These are phyloP conservation scores for Argentina silus DNA, from an alignment of 2,797 vertebrate species.

Conservation along the genomic window DNA sequence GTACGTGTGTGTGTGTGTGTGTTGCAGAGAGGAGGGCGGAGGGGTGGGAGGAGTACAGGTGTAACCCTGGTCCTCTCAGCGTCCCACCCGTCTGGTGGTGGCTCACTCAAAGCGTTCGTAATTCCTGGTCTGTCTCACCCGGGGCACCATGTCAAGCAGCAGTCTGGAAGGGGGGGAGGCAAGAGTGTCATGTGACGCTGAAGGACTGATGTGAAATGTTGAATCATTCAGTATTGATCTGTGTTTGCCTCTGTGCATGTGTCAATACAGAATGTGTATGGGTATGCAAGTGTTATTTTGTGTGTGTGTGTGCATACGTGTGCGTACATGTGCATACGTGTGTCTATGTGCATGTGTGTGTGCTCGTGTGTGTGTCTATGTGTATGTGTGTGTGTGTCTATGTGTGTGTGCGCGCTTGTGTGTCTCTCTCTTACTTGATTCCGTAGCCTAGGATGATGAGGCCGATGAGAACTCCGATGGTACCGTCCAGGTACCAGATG, in stretches of 20 bases:
- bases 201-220: not conserved
- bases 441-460: conserved; percentile 95
- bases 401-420: not conserved
- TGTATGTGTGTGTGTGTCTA: not conserved
- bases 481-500: conserved; percentile 95
- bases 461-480: conserved; percentile 91
- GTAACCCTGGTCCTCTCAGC: conserved; percentile 20
- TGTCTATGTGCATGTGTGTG: not conserved
- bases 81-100: conserved; percentile 7
- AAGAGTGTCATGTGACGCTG: not conserved
- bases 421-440: conserved; percentile 83
- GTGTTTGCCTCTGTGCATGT: not conserved
- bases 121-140: conserved; percentile 90
- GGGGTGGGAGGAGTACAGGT: not conserved
- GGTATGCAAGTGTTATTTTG: not conserved
- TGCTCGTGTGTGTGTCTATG: not conserved
- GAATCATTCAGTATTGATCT: not conserved
- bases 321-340: not conserved
- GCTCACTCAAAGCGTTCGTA: conserved; percentile 96
- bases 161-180: conserved; percentile 76
- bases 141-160: conserved; percentile 92
- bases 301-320: not conserved
- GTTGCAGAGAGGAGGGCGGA: conserved; percentile 3
- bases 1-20: conserved; percentile 28
- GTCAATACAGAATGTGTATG: not conserved